phyloP scores from a whole-genome alignment of 2,797 vertebrate species.

The Odontamblyopus rebecca region DNA sequence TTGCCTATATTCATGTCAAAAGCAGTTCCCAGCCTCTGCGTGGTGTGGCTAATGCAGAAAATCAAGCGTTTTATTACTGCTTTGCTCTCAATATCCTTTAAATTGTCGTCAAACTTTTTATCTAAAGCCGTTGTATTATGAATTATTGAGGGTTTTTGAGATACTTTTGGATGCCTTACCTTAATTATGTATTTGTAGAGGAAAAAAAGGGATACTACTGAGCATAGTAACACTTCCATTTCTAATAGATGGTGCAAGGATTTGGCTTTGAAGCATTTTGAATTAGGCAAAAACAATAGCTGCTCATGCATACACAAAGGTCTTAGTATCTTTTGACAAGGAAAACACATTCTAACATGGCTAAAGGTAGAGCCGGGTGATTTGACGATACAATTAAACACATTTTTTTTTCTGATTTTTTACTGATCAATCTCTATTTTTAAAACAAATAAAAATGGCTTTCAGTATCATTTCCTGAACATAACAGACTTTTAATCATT shows the following conservation, averaged over 20 bases:
- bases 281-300: background rate
- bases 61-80: background rate
- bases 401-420: no score
- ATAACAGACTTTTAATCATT: no score
- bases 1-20: conserved; percentile 19
- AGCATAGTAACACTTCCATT: background rate
- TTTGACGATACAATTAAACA: no score
- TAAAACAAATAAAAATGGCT: no score
- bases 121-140: background rate
- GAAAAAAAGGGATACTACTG: background rate
- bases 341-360: no score
- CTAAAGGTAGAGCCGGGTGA: no score
- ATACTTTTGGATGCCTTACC: background rate
- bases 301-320: no score
- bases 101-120: conserved; percentile 1
- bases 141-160: background rate
- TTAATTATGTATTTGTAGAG: background rate
- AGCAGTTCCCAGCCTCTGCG: conserved; percentile 15
- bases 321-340: no score
- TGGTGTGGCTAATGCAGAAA: conserved; percentile 12
- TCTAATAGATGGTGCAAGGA: background rate
- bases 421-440: no score
- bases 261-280: background rate
- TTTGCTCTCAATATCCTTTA: background rate
- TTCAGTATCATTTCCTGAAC: no score